Conservation (phyloP, 1,140 invertebrate genomes). For the Drosophila gunungcola region DNA sequence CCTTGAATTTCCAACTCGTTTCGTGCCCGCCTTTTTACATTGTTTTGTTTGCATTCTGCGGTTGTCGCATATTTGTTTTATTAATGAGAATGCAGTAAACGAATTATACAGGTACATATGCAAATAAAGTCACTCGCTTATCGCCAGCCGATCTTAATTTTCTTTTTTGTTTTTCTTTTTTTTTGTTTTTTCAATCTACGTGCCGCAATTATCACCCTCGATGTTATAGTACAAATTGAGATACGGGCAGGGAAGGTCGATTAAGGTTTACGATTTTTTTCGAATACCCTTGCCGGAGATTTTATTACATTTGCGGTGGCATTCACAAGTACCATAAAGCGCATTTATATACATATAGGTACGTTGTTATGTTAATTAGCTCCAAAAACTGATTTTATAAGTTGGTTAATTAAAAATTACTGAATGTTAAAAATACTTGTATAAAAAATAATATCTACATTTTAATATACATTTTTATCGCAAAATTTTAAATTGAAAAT, state of each 20-base stretch:
- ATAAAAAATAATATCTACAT: too few species aligned
- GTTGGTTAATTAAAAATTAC: background rate
- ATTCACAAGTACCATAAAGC: background rate
- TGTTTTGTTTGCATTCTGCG: constrained; percentile 14
- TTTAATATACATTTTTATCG: too few species aligned
- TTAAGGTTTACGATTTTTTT: background rate
- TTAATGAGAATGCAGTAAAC: constrained; percentile 22
- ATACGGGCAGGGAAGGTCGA: background rate
- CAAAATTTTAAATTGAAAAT: too few species aligned
- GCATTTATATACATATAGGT: background rate
- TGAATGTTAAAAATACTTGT: too few species aligned
- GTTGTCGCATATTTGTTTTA: constrained; percentile 41
- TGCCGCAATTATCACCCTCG: constrained; percentile 9
- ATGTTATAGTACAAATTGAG: constrained; percentile 18
- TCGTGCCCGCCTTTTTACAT: background rate
- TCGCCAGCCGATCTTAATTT: constrained; percentile 6
- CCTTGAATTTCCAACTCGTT: constrained; percentile 30
- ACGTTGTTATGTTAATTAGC: background rate
- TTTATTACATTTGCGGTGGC: constrained; percentile 7
- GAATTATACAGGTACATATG: background rate
- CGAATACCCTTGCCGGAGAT: background rate
- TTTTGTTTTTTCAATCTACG: background rate
- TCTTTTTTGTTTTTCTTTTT: background rate
- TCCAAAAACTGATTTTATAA: background rate
- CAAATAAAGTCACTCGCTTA: constrained; percentile 11